Base-by-base conservation (phyloP, 2,888 invertebrate species). In the Nemapogon koenigi region DNA sequence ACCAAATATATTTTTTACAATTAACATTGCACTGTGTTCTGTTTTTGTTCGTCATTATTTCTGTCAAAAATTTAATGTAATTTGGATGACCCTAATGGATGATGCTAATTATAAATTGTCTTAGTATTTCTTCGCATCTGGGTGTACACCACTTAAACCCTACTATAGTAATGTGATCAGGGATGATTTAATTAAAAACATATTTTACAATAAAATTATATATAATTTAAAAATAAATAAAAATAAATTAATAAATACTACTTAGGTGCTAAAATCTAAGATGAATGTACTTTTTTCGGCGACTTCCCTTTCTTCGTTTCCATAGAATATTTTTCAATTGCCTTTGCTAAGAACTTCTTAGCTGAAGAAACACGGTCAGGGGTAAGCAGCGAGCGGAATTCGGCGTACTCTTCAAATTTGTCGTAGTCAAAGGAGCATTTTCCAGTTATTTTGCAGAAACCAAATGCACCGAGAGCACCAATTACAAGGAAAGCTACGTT, bases 281-380 rank as follows among this genome's bases (percentile, higher is more conserved):
- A 10, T 15, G n/a, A 30, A 4, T 30, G 16, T 8, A 16, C 13
- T 15, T 30, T 13, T 16, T 7, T 30, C 13, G 11, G 11, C 8
- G 3, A 3, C 18, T 28, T 35, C n/a, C 28, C 37, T 28, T 42
- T 41, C 35, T 45, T 48, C 28, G 41, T 47, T 13, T 48, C 49
- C 37, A 55, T 47, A 0, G 49, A 48, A 36, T 82, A 84, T 48
- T 80, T 81, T 27, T 79, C 75, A 22, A 84, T 57, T 3, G 83
- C 83, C 27, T 64, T 70, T 29, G 68, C 53, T 1, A 84, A 65
- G 31, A 83, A 62, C 6, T 62, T 53, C 3, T 82, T 73, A 0
- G 81, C 78, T 1, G 68, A 62, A 2, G 81, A 67, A 26, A 85
- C 51, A 33, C 65, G 67, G 32, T 83, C 82, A 3, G 81, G 75